Evolutionary conservation across 1,140 invertebrate genomes (phyloP).

Genomic region (Drosophila lacertosa): DNA sequence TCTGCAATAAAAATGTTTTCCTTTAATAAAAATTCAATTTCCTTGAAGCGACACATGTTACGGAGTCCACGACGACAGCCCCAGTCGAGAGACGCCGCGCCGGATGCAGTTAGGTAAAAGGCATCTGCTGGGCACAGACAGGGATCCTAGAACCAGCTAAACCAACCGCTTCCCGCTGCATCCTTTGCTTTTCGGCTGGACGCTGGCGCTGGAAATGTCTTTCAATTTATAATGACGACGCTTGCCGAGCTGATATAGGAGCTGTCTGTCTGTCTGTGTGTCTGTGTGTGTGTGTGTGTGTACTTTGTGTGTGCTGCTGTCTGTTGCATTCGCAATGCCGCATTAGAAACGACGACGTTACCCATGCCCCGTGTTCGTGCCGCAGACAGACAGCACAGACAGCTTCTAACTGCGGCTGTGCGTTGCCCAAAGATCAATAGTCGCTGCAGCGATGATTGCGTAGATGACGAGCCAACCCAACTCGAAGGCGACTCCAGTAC

Average conservation of each 20-base stretch:
- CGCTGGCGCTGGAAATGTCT: slow-evolving; percentile 63
- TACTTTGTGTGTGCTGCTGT: slow-evolving; percentile 50
- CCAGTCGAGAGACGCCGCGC: slow-evolving; percentile 4
- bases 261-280: slow-evolving; percentile 21
- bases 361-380: background rate
- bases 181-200: slow-evolving; percentile 43
- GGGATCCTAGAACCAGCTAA: background rate
- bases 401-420: slow-evolving; percentile 25
- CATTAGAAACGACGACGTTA: slow-evolving; percentile 57
- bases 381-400: slow-evolving; percentile 9
- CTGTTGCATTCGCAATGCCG: slow-evolving; percentile 75
- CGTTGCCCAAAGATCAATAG: slow-evolving; percentile 49
- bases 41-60: slow-evolving; percentile 81
- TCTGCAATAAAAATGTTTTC: slow-evolving; percentile 83
- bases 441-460: slow-evolving; percentile 75
- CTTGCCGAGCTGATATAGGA: slow-evolving; percentile 35
- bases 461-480: slow-evolving; percentile 24
- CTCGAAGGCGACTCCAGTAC: background rate
- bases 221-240: slow-evolving; percentile 80
- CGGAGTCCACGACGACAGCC: slow-evolving; percentile 29
- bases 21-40: slow-evolving; percentile 83
- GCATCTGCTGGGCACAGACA: slow-evolving; percentile 18
- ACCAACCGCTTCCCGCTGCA: background rate
- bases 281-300: slow-evolving; percentile 20
- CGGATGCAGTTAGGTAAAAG: slow-evolving; percentile 77